A percentile compares a stretch with the other conserved stretches of the same genome.
phyloP scores from a whole-genome alignment of 2,888 invertebrate species.

The Cordylochernes scorpioides region DNA sequence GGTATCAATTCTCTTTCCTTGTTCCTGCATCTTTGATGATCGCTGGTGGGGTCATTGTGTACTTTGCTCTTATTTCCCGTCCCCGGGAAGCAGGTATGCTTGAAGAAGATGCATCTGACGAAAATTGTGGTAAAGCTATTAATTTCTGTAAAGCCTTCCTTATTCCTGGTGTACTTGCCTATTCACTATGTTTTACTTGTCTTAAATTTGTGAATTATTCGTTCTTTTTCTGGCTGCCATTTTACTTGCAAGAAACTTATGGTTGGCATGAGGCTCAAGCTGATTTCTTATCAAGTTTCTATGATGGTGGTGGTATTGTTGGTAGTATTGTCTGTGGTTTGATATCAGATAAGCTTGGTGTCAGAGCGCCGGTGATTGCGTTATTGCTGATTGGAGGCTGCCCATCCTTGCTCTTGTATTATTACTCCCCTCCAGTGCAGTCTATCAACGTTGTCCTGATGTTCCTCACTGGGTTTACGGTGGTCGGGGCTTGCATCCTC shows the following conservation, averaged over 20 bases:
- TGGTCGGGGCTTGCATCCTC: conserved; percentile 25
- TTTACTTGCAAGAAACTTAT: conserved; percentile 21
- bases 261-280: conserved; percentile 21
- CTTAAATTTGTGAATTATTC: conserved; percentile 28
- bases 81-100: no score
- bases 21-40: no score
- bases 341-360: no score
- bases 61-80: no score
- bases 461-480: conserved; percentile 24
- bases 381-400: conserved; percentile 20
- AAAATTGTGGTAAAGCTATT: no score
- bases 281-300: conserved; percentile 26
- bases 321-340: conserved; percentile 14
- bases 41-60: no score
- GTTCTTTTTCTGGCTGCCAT: conserved; percentile 29
- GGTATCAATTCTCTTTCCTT: no score
- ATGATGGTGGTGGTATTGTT: conserved; percentile 27
- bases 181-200: conserved; percentile 26
- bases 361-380: conserved; percentile 20
- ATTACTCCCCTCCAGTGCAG: conserved; percentile 18
- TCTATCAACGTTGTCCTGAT: conserved; percentile 23
- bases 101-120: no score
- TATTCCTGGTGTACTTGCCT: conserved; percentile 21
- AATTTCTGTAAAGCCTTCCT: conserved; percentile 18
- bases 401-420: no score